Evolutionary conservation across 2,888 invertebrate genomes (phyloP).

Genomic region (Drosophila parthenogenetica): DNA sequence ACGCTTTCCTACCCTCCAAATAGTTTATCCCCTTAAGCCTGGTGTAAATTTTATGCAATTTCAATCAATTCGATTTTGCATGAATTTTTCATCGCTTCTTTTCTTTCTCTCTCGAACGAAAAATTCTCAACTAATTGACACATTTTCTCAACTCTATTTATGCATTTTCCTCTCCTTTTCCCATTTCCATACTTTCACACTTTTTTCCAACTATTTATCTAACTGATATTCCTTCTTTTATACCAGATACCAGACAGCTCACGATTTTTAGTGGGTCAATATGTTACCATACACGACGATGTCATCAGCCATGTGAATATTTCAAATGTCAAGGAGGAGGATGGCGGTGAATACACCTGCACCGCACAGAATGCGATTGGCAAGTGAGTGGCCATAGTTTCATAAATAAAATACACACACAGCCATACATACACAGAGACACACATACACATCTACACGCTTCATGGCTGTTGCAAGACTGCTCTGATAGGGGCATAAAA

Average conservation of each 20-base stretch:
- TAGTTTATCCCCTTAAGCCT: slow-evolving; percentile 19
- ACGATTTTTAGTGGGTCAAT: slow-evolving; percentile 95
- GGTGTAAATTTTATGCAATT: slow-evolving; percentile 72
- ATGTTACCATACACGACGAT: slow-evolving; percentile 96
- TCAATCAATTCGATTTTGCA: slow-evolving; percentile 80
- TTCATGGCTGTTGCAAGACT: slow-evolving; percentile 10
- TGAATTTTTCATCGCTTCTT: slow-evolving; percentile 64
- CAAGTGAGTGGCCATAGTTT: slow-evolving; percentile 85
- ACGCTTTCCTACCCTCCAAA: background rate
- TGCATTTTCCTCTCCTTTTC: background rate
- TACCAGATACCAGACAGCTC: slow-evolving; percentile 85
- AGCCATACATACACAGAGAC: slow-evolving; percentile 4
- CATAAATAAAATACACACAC: slow-evolving; percentile 59
- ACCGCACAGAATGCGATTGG: slow-evolving; percentile 93
- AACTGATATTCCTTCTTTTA: slow-evolving; percentile 1
- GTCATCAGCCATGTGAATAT: slow-evolving; percentile 97
- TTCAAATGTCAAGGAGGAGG: slow-evolving; percentile 93
- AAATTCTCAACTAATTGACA: slow-evolving; percentile 58
- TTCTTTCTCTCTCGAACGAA: slow-evolving; percentile 26
- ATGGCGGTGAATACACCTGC: slow-evolving; percentile 95
- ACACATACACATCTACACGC: background rate
- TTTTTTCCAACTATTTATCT: background rate
- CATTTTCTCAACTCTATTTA: slow-evolving; percentile 28
- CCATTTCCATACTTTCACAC: background rate
- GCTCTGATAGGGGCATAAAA: slow-evolving; percentile 61